Conservation (phyloP, 2,888 invertebrate species). For the Fragum sueziense region DNA sequence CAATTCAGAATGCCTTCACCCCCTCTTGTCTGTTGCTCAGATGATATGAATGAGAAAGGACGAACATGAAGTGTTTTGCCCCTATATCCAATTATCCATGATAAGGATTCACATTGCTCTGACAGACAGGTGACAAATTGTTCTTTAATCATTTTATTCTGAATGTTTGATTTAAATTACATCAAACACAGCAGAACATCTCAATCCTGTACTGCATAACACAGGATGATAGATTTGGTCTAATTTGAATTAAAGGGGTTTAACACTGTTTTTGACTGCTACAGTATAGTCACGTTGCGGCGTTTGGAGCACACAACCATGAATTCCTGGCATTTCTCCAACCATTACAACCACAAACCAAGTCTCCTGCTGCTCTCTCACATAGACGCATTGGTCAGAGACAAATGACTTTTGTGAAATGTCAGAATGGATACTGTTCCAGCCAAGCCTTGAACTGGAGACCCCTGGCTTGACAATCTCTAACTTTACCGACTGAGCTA, state of each 20-base stretch:
- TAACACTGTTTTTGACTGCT: not conserved
- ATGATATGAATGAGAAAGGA: too few species aligned
- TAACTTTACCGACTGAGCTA: too few species aligned
- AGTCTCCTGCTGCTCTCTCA: not conserved
- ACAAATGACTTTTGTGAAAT: not conserved
- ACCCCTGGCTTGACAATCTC: too few species aligned
- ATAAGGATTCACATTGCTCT: not conserved
- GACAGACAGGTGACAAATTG: constrained; percentile 7
- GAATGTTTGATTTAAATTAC: constrained; percentile 12
- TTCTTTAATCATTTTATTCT: constrained; percentile 15
- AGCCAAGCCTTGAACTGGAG: too few species aligned
- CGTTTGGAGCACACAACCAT: not conserved
- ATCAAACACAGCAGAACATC: too few species aligned
- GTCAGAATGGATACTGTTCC: too few species aligned
- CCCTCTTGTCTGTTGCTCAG: too few species aligned
- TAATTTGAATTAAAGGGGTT: constrained; percentile 4
- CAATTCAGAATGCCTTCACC: too few species aligned
- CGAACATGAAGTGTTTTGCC: constrained; percentile 22
- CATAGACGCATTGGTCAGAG: not conserved
- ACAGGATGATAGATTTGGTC: too few species aligned
- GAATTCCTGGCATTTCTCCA: not conserved
- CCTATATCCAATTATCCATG: not conserved
- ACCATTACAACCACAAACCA: too few species aligned
- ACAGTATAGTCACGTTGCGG: not conserved
- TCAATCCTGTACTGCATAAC: too few species aligned